Evolutionary conservation across 2,113 vertebrate species (phyloP).

Genomic region (Dasyornis broadbenti): DNA sequence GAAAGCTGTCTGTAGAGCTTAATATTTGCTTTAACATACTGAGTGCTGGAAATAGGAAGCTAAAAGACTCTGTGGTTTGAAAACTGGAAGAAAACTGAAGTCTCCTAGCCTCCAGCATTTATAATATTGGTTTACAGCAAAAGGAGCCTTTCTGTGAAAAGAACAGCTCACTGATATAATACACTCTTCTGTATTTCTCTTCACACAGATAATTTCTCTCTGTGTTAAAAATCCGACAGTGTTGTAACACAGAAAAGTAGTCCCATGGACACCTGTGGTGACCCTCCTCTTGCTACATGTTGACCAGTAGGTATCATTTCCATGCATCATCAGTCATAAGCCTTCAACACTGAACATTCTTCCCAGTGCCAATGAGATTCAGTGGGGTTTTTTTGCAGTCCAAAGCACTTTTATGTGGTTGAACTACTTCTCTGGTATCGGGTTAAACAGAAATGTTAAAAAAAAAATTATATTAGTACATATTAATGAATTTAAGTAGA

Average conservation of each 20-base stretch:
- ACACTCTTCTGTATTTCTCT: rapidly evolving
- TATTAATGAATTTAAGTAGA: neutral
- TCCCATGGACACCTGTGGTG: neutral
- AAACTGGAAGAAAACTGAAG: neutral
- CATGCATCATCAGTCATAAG: neutral
- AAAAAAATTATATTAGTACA: neutral
- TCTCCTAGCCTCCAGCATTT: neutral
- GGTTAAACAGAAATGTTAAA: neutral
- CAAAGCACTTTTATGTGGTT: neutral
- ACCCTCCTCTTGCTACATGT: neutral
- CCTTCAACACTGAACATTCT: neutral
- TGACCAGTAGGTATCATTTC: neutral
- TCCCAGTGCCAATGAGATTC: neutral
- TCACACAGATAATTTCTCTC: neutral
- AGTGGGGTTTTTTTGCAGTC: neutral
- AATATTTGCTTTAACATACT: neutral
- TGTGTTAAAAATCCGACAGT: neutral
- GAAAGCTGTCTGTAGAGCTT: neutral
- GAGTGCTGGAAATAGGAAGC: neutral
- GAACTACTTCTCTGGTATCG: neutral
- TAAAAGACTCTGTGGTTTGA: neutral
- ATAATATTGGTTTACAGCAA: neutral
- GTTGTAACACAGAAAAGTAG: neutral
- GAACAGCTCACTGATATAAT: neutral
- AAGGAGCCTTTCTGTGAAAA: neutral